phyloP scores from a whole-genome alignment of 2,888 invertebrate genomes.

The Hoplodrina blanda region DNA sequence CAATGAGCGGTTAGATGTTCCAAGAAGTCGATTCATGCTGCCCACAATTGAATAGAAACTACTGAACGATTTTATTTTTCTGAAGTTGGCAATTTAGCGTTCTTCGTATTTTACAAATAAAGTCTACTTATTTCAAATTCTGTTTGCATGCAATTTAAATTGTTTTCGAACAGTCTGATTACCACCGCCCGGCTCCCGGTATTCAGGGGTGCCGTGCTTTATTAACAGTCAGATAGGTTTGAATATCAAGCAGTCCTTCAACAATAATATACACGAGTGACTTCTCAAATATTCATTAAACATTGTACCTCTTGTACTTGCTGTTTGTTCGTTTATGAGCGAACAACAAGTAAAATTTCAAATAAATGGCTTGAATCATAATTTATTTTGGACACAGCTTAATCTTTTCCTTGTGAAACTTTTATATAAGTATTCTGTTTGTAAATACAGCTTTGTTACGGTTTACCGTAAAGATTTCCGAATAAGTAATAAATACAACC shows the following conservation, averaged over 20 bases:
- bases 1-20: not conserved
- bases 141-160: slow-evolving; percentile 19
- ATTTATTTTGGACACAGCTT: slow-evolving; percentile 27
- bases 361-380: slow-evolving; percentile 29
- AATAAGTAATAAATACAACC: slow-evolving; percentile 43
- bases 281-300: not conserved
- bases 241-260: slow-evolving; percentile 7
- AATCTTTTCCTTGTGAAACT: slow-evolving; percentile 30
- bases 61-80: not conserved
- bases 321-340: not conserved
- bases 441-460: slow-evolving; percentile 42
- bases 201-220: not conserved
- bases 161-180: slow-evolving; percentile 22
- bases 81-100: not conserved
- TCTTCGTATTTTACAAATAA: not conserved
- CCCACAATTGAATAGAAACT: not conserved
- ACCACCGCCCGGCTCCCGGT: not conserved
- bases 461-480: slow-evolving; percentile 30
- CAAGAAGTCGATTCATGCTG: not conserved
- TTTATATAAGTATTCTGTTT: slow-evolving; percentile 27
- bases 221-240: slow-evolving; percentile 21
- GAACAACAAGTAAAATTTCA: slow-evolving; percentile 12
- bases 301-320: too few species aligned
- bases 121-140: not conserved
- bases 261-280: slow-evolving; percentile 6